Evolutionary conservation across 92 coral and sea anemone species (phyloP).

Genomic region (Actinostola sp.): DNA sequence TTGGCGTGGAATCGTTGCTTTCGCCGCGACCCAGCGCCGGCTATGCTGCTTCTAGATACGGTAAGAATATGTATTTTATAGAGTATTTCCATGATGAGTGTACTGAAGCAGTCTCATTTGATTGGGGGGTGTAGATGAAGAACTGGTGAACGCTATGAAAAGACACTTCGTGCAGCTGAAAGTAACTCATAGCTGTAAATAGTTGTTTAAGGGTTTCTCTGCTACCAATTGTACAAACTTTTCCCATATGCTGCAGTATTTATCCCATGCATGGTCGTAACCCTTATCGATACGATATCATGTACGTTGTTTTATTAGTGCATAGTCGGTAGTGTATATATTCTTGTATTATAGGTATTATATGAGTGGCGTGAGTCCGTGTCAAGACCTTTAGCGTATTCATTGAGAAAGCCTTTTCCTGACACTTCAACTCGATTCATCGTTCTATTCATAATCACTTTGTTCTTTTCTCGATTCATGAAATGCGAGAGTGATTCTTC

Average conservation of each 20-base stretch:
- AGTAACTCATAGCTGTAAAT: not conserved
- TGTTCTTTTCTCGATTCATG: conserved; percentile 1
- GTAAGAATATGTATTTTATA: conserved; percentile 11
- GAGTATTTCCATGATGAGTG: not conserved
- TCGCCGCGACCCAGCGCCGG: conserved; percentile 30
- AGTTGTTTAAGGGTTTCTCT: conserved; percentile 1
- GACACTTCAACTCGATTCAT: conserved; percentile 21
- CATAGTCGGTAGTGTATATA: conserved; percentile 4
- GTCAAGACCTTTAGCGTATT: conserved; percentile 31
- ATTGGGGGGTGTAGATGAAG: too few relatives aligned
- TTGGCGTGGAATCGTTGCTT: conserved; percentile 46
- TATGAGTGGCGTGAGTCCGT: conserved; percentile 27
- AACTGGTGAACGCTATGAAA: not conserved
- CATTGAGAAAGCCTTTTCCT: conserved; percentile 19
- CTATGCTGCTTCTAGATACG: conserved; percentile 32
- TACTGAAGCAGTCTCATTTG: not conserved
- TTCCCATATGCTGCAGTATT: not conserved
- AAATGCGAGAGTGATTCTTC: not conserved
- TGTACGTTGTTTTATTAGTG: conserved; percentile 2
- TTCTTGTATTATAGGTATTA: not conserved
- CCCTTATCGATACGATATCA: not conserved
- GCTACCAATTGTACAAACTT: not conserved
- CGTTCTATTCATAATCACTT: conserved; percentile 14
- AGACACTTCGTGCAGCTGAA: not conserved
- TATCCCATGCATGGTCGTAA: not conserved